phyloP scores from a whole-genome alignment of 2,113 vertebrate species.

The Calypte anna region DNA sequence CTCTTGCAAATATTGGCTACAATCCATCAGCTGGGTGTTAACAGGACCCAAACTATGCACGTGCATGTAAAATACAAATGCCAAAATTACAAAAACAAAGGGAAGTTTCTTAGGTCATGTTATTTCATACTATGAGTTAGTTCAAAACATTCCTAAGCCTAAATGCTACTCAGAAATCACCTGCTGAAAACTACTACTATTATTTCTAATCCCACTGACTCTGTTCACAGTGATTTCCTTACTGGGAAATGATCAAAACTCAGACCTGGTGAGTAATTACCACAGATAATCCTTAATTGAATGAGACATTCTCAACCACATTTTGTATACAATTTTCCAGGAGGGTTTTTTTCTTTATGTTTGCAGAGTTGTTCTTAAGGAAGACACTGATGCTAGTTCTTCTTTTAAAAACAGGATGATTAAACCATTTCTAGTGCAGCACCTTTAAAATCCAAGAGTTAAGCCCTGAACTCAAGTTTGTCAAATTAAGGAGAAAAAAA shows the following conservation, averaged over 20 bases:
- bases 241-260: neutral
- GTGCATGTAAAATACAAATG: neutral
- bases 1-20: neutral
- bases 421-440: neutral
- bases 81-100: neutral
- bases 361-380: neutral
- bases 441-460: neutral
- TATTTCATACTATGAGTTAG: neutral
- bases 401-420: neutral
- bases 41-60: neutral
- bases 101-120: neutral
- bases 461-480: neutral
- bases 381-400: neutral
- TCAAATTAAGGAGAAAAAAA: neutral
- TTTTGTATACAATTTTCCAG: neutral
- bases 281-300: neutral
- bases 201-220: neutral
- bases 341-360: neutral
- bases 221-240: neutral
- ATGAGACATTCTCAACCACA: neutral
- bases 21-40: neutral
- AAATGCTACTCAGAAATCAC: neutral
- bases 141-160: neutral
- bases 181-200: neutral
- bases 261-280: neutral